Conservation (phyloP, 2,113 vertebrate genomes). For the Polypterus senegalus region DNA sequence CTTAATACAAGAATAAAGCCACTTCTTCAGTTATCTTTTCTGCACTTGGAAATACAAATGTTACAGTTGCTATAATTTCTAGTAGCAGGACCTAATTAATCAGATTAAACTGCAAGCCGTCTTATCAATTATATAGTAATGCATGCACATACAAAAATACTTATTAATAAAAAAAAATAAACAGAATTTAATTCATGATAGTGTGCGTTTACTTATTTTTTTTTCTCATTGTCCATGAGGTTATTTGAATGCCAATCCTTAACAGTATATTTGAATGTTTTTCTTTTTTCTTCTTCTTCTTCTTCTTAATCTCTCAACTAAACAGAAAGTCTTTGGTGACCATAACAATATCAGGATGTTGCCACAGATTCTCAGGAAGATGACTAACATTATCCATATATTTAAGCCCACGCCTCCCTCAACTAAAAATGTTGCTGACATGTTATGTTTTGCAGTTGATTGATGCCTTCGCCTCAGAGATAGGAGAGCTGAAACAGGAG, state of each 20-base stretch:
- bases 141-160: too few relatives aligned
- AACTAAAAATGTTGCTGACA: conserved; percentile 31
- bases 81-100: too few relatives aligned
- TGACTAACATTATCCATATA: conserved; percentile 26
- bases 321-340: not conserved
- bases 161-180: too few relatives aligned
- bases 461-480: conserved; percentile 78
- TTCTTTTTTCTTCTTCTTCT: not conserved
- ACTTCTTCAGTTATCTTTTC: too few relatives aligned
- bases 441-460: conserved; percentile 67
- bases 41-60: too few relatives aligned
- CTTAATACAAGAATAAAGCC: too few relatives aligned
- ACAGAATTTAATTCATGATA: too few relatives aligned
- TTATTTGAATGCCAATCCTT: not conserved
- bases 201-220: too few relatives aligned
- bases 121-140: too few relatives aligned
- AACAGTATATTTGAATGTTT: conserved; percentile 2
- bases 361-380: conserved; percentile 11
- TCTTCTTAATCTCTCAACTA: not conserved
- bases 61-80: too few relatives aligned
- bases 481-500: conserved; percentile 82
- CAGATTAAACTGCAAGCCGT: too few relatives aligned
- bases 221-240: too few relatives aligned
- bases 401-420: conserved; percentile 33
- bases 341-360: not conserved